A percentile compares a stretch with the other conserved stretches of the same genome.
phyloP scores from a whole-genome alignment of 2,797 vertebrate species.

The Anguilla marmorata region DNA sequence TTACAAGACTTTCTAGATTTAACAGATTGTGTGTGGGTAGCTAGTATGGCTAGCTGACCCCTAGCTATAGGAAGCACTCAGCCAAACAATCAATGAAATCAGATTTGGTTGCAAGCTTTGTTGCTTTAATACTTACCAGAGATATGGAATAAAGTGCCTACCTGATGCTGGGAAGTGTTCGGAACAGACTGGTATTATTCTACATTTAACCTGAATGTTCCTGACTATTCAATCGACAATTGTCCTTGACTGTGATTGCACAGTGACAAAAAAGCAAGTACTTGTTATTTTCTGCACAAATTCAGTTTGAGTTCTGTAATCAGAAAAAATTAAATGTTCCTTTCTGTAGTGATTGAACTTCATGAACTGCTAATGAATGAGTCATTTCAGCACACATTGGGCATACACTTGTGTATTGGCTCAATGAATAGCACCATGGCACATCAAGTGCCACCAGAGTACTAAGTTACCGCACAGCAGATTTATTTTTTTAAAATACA shows the following conservation, averaged over 20 bases:
- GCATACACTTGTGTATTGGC: neutral
- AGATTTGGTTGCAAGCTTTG: neutral
- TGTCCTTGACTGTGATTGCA: neutral
- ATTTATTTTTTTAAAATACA: too few relatives aligned
- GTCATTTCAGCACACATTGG: neutral
- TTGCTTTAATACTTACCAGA: neutral
- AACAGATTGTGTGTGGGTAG: constrained; percentile 9
- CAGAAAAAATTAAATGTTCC: neutral
- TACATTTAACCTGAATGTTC: neutral
- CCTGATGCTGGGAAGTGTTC: neutral
- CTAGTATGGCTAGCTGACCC: neutral
- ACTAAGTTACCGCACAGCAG: too few relatives aligned
- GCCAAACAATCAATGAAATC: neutral
- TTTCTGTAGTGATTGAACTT: neutral
- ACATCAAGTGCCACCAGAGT: neutral
- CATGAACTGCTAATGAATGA: neutral
- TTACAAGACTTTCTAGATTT: neutral
- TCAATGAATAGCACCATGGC: neutral
- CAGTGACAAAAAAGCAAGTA: neutral
- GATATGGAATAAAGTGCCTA: neutral
- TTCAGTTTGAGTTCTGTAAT: neutral
- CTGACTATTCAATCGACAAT: neutral
- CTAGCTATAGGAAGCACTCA: neutral
- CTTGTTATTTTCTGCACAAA: neutral
- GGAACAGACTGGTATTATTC: neutral